phyloP scores from a whole-genome alignment of 2,113 vertebrate genomes.

The Notothenia coriiceps region DNA sequence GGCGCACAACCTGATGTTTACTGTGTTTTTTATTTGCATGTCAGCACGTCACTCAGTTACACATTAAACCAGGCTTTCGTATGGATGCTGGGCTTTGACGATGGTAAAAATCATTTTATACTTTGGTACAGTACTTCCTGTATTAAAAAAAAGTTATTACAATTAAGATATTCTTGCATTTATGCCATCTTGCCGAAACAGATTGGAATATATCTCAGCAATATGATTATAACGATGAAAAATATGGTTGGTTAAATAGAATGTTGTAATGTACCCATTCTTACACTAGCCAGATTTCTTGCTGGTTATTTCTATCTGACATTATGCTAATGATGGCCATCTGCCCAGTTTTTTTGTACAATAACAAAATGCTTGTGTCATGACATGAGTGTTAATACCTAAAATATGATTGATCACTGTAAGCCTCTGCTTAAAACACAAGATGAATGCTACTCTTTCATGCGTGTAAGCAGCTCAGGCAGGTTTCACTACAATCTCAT shows the following conservation, averaged over 20 bases:
- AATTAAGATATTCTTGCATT: background rate
- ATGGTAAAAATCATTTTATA: background rate
- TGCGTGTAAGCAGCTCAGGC: background rate
- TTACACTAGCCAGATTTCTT: background rate
- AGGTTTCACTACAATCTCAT: background rate
- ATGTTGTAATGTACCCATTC: background rate
- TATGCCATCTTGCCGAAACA: background rate
- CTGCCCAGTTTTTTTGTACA: background rate
- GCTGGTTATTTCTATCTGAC: background rate
- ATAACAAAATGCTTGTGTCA: background rate
- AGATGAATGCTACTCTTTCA: background rate
- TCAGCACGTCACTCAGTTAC: background rate
- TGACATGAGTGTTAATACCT: background rate
- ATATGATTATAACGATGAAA: no score
- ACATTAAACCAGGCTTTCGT: slow-evolving; percentile 5
- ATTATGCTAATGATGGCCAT: background rate
- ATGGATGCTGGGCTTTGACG: background rate
- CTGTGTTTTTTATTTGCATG: slow-evolving; percentile 13
- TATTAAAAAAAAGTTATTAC: background rate
- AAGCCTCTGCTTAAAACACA: background rate
- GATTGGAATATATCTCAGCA: background rate
- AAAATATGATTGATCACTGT: background rate
- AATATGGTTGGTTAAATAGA: background rate
- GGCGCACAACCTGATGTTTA: background rate
- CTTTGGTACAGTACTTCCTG: no score